These are phyloP conservation scores for Sander lucioperca DNA, from an alignment of 2,113 vertebrate genomes.

Conservation along the genomic window DNA sequence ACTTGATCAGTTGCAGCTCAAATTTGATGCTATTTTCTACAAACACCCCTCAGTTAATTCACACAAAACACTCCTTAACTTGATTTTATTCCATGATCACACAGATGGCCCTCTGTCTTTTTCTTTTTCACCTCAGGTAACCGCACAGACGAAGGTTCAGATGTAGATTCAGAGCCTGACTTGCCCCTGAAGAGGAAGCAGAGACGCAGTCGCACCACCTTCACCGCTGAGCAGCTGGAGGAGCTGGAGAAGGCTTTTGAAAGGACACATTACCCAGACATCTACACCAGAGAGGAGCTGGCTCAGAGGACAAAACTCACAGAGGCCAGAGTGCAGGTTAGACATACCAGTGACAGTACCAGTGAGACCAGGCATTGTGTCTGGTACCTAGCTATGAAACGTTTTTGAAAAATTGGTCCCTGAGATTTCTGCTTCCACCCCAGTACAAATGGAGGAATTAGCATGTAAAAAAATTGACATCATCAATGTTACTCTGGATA, in stretches of 20 bases:
- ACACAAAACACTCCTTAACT: slow-evolving; percentile 30
- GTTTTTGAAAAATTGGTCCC: background rate
- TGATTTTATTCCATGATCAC: slow-evolving; percentile 42
- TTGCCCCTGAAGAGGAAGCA: slow-evolving; percentile 98
- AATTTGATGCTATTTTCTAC: slow-evolving; percentile 30
- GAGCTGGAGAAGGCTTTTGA: slow-evolving; percentile 99
- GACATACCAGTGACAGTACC: slow-evolving; percentile 19
- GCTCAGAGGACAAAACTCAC: slow-evolving; percentile 98
- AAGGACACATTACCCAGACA: slow-evolving; percentile 98
- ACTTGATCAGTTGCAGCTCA: slow-evolving; percentile 35
- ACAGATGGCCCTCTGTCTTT: slow-evolving; percentile 43
- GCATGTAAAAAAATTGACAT: background rate
- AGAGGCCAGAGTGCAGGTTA: slow-evolving; percentile 95
- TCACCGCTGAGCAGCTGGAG: slow-evolving; percentile 98
- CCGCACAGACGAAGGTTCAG: slow-evolving; percentile 94
- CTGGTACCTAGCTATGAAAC: background rate
- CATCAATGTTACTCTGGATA: background rate
- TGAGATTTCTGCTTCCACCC: background rate
- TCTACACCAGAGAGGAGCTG: slow-evolving; percentile 97
- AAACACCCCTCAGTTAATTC: slow-evolving; percentile 23
- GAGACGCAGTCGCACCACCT: slow-evolving; percentile 96
- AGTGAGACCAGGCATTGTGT: background rate
- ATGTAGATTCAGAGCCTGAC: slow-evolving; percentile 96
- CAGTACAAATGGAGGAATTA: background rate
- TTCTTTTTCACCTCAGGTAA: slow-evolving; percentile 85